These are phyloP conservation scores for Rhamphomyia laevipes DNA, from an alignment of 2,888 invertebrate genomes.

Conservation along the genomic window DNA sequence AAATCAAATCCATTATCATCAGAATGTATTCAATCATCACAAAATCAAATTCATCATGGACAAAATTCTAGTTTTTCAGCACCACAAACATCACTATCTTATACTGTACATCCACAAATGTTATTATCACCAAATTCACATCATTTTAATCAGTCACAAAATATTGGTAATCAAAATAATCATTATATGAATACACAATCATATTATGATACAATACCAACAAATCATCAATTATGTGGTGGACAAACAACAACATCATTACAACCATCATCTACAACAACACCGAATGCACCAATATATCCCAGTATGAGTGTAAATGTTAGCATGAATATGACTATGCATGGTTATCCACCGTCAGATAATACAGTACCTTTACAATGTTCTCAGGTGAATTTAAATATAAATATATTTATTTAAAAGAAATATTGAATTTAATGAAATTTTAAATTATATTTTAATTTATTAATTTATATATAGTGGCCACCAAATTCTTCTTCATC, in stretches of 20 bases:
- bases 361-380: slow-evolving; percentile 41
- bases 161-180: not conserved
- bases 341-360: slow-evolving; percentile 46
- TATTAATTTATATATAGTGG: slow-evolving; percentile 54
- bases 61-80: slow-evolving; percentile 27
- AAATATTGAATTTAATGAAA: not conserved
- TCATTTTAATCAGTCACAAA: slow-evolving; percentile 18
- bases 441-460: not conserved
- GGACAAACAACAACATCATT: not conserved
- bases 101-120: slow-evolving; percentile 50
- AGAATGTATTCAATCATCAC: not conserved
- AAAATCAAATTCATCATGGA: slow-evolving; percentile 17
- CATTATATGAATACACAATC: slow-evolving; percentile 10
- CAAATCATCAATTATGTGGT: slow-evolving; percentile 16
- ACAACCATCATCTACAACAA: slow-evolving; percentile 16
- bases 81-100: slow-evolving; percentile 41
- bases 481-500: slow-evolving; percentile 49
- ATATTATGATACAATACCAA: slow-evolving; percentile 34
- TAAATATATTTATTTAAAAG: not conserved
- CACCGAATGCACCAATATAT: slow-evolving; percentile 47
- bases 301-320: slow-evolving; percentile 96
- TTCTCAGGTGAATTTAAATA: slow-evolving; percentile 45
- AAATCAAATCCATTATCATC: slow-evolving; percentile 44
- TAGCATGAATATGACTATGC: slow-evolving; percentile 95
- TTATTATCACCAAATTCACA: slow-evolving; percentile 44